These are phyloP conservation scores for Megaceryle alcyon DNA, from an alignment of 2,797 vertebrate genomes.

Conservation along the genomic window DNA sequence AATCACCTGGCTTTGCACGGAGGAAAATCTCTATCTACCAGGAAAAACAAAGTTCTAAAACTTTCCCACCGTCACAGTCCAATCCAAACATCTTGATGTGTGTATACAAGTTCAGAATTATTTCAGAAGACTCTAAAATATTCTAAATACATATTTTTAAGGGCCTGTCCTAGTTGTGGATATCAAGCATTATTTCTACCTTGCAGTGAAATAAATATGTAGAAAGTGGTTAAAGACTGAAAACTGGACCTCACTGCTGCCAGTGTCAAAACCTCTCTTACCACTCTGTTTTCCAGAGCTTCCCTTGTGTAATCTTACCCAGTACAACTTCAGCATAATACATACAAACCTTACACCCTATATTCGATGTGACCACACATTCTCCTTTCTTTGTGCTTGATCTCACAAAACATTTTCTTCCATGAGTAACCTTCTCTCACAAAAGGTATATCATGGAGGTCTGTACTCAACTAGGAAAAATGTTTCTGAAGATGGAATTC, in stretches of 20 bases:
- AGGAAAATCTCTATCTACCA: not conserved
- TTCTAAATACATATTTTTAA: not conserved
- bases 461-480: not conserved
- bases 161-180: not conserved
- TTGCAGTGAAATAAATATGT: not conserved
- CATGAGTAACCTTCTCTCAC: not conserved
- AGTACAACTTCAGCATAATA: not conserved
- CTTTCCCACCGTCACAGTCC: rapidly evolving
- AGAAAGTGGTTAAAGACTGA: not conserved
- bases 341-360: not conserved
- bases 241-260: not conserved
- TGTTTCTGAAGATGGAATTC: not conserved
- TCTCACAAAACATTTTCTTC: not conserved
- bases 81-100: not conserved
- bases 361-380: not conserved
- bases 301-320: not conserved
- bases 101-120: not conserved
- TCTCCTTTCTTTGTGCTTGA: not conserved
- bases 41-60: not conserved
- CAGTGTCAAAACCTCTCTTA: not conserved
- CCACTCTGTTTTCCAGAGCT: not conserved
- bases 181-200: not conserved
- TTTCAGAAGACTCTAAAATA: not conserved
- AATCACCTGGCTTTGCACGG: not conserved
- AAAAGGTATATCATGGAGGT: not conserved